Evolutionary conservation across 2,113 vertebrate genomes (phyloP), one percentile per base, ranked within the genome.

Genomic region (Pica pica): DNA sequence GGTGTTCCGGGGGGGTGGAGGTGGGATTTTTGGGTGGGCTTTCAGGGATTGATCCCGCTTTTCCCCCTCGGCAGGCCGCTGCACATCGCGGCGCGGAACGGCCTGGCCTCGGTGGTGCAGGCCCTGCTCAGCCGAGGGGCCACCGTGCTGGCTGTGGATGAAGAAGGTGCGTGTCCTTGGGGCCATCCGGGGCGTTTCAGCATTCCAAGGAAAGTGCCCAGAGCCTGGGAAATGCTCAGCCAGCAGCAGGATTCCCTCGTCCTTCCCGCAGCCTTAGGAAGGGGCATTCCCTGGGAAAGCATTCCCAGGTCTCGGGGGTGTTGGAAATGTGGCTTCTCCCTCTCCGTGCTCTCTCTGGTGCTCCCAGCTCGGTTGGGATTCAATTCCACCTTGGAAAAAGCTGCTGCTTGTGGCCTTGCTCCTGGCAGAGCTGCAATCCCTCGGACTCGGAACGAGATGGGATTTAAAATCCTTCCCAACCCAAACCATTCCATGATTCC

Each of bases 71-170:
- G 15, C 79, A 99, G 99, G 99, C 99, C 99, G 31, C 99, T 99
- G 87, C 99, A 79, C 76, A 79, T 79, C 60, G 76, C 76, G 49
- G 99, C 99, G 13, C 98, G 99, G 86, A 99, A 99, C 24, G 99
- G 99, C 35, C 98, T 99, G 94, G 99, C 99, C 52, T 98, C 99
- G 4, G 99, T 99, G 31, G 99, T 99, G 83, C 99, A 99, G 98
- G 99, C 99, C 82, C 98, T 99, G 96, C 98, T 99, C 87, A 99
- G 99, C 98, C 98, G 98, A 92, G 99, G 99, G 63, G 99, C 99
- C 93, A 99, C 99, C 3, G 99, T 99, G 89, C 98, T 99, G 98
- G 99, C 99, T 96, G 98, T 99, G 93, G 99, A 99, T 97, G 98
- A 99, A 94, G 99, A 99, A 98, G 99, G 99, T 99, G 79, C 27